Conservation (phyloP, 2,113 vertebrate genomes). For the Amphiprion percula region DNA sequence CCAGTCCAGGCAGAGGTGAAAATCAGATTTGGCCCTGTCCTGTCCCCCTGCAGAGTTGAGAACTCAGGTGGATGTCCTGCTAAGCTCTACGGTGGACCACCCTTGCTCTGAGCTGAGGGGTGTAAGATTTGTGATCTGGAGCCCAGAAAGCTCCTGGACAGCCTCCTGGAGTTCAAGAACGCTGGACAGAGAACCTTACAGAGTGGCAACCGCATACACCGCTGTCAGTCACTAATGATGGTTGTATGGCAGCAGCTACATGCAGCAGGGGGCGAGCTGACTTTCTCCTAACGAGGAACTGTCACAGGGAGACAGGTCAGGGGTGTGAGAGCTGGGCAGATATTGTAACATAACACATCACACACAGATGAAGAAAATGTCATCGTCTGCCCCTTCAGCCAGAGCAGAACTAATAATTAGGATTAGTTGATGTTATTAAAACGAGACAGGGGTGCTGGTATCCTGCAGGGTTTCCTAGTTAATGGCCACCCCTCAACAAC, state of each 20-base stretch:
- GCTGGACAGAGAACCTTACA: conserved; percentile 21
- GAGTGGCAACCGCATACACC: conserved; percentile 41
- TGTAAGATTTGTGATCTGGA: conserved; percentile 47
- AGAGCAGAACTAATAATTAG: conserved; percentile 74
- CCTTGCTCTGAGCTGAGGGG: conserved; percentile 30
- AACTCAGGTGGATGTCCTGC: conserved; percentile 39
- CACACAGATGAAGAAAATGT: conserved; percentile 69
- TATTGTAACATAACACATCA: conserved; percentile 65
- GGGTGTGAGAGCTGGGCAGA: conserved; percentile 64
- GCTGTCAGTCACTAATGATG: conserved; percentile 76
- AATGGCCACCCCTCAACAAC: conserved; percentile 72
- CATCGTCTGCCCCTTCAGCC: conserved; percentile 46
- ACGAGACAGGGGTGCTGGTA: conserved; percentile 47
- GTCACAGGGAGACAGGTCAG: conserved; percentile 73
- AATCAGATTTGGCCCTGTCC: conserved; percentile 50
- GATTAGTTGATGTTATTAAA: conserved; percentile 76
- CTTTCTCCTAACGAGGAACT: conserved; percentile 79
- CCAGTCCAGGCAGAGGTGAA: conserved; percentile 42
- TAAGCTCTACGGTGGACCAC: conserved; percentile 31
- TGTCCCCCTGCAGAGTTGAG: conserved; percentile 26
- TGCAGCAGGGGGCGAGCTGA: conserved; percentile 68
- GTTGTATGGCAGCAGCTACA: conserved; percentile 50
- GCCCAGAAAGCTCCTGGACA: conserved; percentile 25
- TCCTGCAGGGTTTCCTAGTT: conserved; percentile 61
- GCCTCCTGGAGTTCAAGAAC: conserved; percentile 60